Evolutionary conservation across 2,113 vertebrate genomes (phyloP).

Genomic region (Plestiodon gilberti): DNA sequence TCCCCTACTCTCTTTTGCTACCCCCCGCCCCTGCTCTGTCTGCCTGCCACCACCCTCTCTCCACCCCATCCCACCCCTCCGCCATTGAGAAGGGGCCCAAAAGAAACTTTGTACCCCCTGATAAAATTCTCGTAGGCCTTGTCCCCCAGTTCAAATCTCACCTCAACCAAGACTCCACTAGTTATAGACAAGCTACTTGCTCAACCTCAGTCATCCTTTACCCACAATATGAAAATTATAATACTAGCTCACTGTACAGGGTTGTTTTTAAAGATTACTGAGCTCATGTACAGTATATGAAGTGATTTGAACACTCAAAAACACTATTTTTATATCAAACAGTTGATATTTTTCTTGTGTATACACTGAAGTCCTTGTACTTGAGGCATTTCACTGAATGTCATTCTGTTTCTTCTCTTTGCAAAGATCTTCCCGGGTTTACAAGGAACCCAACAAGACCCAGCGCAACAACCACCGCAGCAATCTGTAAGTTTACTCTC

Average conservation of each 20-base stretch:
- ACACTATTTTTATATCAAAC: not conserved
- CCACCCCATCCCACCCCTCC: too few relatives aligned
- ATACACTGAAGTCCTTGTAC: not conserved
- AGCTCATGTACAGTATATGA: not conserved
- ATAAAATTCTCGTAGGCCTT: too few relatives aligned
- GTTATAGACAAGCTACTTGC: not conserved
- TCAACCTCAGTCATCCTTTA: not conserved
- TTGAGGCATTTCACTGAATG: not conserved
- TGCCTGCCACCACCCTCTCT: too few relatives aligned
- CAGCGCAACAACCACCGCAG: slow-evolving; percentile 42
- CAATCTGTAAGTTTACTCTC: slow-evolving; percentile 44
- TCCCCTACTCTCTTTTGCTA: too few relatives aligned
- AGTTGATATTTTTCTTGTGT: not conserved
- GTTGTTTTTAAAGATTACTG: not conserved
- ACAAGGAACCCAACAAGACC: slow-evolving; percentile 49
- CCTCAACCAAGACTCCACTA: not conserved
- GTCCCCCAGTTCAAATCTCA: not conserved
- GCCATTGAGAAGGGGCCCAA: too few relatives aligned
- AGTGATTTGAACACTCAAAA: not conserved
- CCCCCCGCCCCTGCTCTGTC: too few relatives aligned
- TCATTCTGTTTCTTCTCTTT: slow-evolving; percentile 33
- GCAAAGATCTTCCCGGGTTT: slow-evolving; percentile 51
- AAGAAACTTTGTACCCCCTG: too few relatives aligned
- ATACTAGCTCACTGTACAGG: not conserved
- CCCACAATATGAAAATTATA: not conserved